Conservation (phyloP, 1,140 invertebrate species). For the Panagrolaimus sp. region DNA sequence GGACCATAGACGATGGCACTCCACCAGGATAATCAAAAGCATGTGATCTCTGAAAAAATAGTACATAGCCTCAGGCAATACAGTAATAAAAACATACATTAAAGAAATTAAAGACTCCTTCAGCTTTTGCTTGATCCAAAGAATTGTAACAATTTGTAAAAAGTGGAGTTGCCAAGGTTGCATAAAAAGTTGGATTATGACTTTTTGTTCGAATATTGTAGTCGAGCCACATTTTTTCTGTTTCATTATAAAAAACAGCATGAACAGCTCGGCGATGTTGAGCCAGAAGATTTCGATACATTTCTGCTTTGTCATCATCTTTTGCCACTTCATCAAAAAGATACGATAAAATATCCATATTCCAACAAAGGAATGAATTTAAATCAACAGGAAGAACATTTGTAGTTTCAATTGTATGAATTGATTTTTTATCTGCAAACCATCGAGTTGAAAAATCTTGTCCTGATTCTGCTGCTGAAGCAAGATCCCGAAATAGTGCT, state of each 20-base stretch:
- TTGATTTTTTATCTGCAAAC: constrained; percentile 66
- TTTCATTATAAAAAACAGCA: constrained; percentile 76
- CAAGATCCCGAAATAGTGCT: constrained; percentile 72
- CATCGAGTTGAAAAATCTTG: constrained; percentile 91
- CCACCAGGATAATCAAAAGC: constrained; percentile 47
- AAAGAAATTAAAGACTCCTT: constrained; percentile 51
- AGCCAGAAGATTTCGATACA: constrained; percentile 68
- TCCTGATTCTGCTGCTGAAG: constrained; percentile 81
- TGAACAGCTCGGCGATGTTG: constrained; percentile 70
- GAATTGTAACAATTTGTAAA: constrained; percentile 68
- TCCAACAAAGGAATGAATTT: constrained; percentile 74
- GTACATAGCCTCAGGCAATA: constrained; percentile 4
- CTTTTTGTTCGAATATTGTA: constrained; percentile 69
- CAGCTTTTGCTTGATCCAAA: constrained; percentile 62
- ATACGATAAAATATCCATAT: constrained; percentile 61
- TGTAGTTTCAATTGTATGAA: constrained; percentile 37
- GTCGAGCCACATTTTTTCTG: constrained; percentile 78
- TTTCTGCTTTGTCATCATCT: constrained; percentile 58
- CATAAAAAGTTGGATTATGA: constrained; percentile 72
- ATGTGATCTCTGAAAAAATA: constrained; percentile 18
- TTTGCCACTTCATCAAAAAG: constrained; percentile 46
- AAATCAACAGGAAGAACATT: constrained; percentile 75
- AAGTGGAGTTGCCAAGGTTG: constrained; percentile 76
- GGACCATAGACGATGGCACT: constrained; percentile 43
- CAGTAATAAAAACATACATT: constrained; percentile 20